Conservation (phyloP, 2,888 invertebrate species). For the Lasioglossum pauxillum region DNA sequence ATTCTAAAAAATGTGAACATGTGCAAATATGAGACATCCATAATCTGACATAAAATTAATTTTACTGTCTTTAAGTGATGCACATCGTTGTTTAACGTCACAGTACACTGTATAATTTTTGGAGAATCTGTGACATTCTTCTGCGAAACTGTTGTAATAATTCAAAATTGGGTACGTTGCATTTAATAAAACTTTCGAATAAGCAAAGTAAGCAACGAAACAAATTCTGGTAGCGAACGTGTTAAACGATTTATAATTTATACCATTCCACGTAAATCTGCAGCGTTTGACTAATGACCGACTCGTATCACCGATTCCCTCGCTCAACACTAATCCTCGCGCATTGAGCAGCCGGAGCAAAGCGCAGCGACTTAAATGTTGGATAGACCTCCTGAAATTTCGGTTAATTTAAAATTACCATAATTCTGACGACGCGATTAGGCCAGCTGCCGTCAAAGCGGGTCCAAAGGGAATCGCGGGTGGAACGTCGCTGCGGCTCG, state of each 20-base stretch:
- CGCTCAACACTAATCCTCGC: not conserved
- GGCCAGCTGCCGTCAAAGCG: conserved; percentile 24
- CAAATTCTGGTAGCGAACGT: too few species aligned
- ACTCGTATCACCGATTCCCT: not conserved
- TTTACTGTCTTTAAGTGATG: too few species aligned
- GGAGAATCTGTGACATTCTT: too few species aligned
- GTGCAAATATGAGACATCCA: not conserved
- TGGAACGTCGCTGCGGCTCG: conserved; percentile 15
- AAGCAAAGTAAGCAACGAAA: too few species aligned
- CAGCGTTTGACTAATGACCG: not conserved
- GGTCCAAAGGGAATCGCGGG: conserved; percentile 3
- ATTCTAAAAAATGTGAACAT: not conserved
- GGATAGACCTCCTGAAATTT: not conserved
- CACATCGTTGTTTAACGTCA: too few species aligned
- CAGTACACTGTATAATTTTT: too few species aligned
- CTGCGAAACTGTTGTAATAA: too few species aligned
- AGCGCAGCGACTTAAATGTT: not conserved
- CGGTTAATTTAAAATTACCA: conserved; percentile 8
- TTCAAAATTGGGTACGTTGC: too few species aligned
- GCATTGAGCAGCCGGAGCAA: not conserved
- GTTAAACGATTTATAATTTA: not conserved
- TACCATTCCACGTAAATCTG: not conserved
- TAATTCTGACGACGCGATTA: conserved; percentile 25
- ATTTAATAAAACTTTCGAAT: too few species aligned
- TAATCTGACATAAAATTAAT: too few species aligned